Evolutionary conservation across 2,888 invertebrate species (phyloP), one percentile per base, ranked within the genome.

Genomic region (Fragum fragum): DNA sequence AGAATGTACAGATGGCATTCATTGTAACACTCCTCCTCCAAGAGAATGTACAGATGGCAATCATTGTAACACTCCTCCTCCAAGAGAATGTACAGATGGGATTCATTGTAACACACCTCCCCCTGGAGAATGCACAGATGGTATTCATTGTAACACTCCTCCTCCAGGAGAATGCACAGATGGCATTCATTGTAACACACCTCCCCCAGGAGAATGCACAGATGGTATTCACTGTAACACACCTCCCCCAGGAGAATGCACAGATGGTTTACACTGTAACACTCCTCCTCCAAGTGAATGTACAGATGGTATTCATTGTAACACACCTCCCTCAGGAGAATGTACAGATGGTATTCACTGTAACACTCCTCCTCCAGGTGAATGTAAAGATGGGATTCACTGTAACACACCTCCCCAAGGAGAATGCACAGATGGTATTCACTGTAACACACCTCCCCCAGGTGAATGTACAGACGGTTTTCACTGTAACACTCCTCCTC

Each of bases 321-420:
- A 87, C 0, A 87, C 87, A 2, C 83, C 83, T 26, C 79, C 85
- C n/a, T 80, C 73, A 72, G 69, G 53, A 21, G 61, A 55, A 28
- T 87, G 86, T 79, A 82, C 74, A 53, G 86, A 87, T 83, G 88
- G 88, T 26, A 81, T 86, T 26, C 88, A 88, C 39, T 86, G 87
- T 83, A 85, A 83, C 0, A 87, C 87, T 26, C 73, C 68, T 29
- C 57, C 75, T 57, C 75, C 72, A 47, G 63, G 69, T 26, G 71
- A 63, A 26, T 86, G 81, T 69, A 71, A 74, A 47, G 87, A 83
- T 80, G 86, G 85, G 16, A 53, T 74, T 23, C 77, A 83, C 66
- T 86, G 85, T 83, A 87, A 86, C 0, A 87, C 85, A 5, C 85
- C 85, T 14, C 74, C 73, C 21, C 76, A 71, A 2, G 53, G 71